Base-by-base conservation (phyloP, 2,888 invertebrate genomes). In the Xylocampa areola region DNA sequence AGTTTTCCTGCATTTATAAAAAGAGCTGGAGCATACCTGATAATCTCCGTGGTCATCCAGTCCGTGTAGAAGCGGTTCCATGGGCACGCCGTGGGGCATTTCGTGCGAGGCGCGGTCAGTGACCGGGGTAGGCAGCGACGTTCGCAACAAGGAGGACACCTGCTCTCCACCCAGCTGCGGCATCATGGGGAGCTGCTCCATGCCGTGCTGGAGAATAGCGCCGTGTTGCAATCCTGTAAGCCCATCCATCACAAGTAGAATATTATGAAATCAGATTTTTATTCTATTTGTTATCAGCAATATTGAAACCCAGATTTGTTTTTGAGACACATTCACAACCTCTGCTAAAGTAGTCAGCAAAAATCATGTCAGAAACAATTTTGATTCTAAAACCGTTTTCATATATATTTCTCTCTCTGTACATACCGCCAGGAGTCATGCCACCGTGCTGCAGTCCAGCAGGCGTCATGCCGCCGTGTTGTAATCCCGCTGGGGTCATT, bases 91-190 rank as follows among this genome's bases (percentile, higher is more conserved):
- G 53, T 75, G 73, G 60, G 84, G 83, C 40, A 71, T 67, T 51
- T 72, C 73, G 69, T 75, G 73, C 37, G 69, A 29, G 1, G 60
- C 39, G 66, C 68, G 48, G 68, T 47, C 68, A 50, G 45, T 62
- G 33, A 69, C 64, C 39, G 67, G 71, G 25, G 68, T 66, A 50
- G 73, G 50, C 39, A 48, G 59, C 29, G 73, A 64, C 37, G 76
- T 66, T 13, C 79, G 69, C 51, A 80, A 65, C 49, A 85, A 66
- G 33, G 82, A 66, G 32, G 80, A 61, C 41, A 81, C 83, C 27
- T 76, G 96, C 80, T 96, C 96, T 2, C 94, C 94, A 40, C 95
- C 95, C 77, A 96, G 85, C 81, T 96, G 96, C 54, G 96, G 96
- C 90, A 96, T 87, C 94, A 94, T 95, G 11, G 95, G 94, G 87